A percentile compares a stretch with the other conserved stretches of the same genome.
Evolutionary conservation across 2,888 invertebrate species (phyloP).

Genomic region (Hirtodrosophila trivittata): DNA sequence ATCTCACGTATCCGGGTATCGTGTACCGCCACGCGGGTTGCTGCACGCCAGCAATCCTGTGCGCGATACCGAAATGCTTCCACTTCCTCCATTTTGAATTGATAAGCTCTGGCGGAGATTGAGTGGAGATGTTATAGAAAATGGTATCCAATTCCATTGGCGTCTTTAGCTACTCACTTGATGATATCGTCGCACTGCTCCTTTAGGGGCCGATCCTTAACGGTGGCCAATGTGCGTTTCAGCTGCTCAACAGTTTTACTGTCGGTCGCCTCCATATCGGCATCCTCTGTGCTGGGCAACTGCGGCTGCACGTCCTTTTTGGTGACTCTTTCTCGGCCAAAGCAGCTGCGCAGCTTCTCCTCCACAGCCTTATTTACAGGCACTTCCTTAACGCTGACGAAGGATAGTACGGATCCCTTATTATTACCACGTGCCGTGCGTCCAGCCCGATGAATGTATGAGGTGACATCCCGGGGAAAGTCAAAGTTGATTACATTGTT

Average conservation of each 20-base stretch:
- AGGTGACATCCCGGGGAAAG: conserved; percentile 94
- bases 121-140: background rate
- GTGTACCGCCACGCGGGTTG: conserved; percentile 95
- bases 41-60: conserved; percentile 96
- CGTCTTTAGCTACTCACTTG: conserved; percentile 84
- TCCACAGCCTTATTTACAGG: conserved; percentile 90
- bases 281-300: conserved; percentile 82
- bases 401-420: conserved; percentile 94
- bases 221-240: conserved; percentile 18
- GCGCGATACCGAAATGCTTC: conserved; percentile 98
- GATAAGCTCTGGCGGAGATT: conserved; percentile 89
- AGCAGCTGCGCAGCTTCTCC: conserved; percentile 88
- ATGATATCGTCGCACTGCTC: conserved; percentile 85
- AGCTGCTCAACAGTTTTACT: conserved; percentile 24
- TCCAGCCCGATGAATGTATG: conserved; percentile 98
- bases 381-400: conserved; percentile 92
- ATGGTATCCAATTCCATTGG: too few species aligned
- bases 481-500: conserved; percentile 99
- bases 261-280: background rate
- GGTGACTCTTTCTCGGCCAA: conserved; percentile 77
- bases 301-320: conserved; percentile 11
- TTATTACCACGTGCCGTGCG: conserved; percentile 94
- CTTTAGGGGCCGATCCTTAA: conserved; percentile 5
- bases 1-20: conserved; percentile 98
- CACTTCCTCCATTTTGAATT: conserved; percentile 97